Conservation (phyloP, 2,888 invertebrate genomes). For the Pollenia griseotomentosa region DNA sequence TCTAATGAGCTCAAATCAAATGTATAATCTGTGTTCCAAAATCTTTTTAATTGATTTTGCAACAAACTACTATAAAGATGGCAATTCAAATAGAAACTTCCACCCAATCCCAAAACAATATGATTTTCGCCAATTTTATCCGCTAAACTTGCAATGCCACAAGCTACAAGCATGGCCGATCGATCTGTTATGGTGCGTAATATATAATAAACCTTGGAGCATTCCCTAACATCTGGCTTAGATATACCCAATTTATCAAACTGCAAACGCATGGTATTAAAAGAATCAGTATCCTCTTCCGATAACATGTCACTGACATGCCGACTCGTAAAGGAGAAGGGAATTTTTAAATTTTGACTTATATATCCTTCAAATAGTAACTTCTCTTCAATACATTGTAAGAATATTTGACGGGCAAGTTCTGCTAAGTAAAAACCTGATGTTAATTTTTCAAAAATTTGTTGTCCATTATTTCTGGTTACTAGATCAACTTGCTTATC, state of each 20-base stretch:
- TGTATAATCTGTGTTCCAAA: background rate
- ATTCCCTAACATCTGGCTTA: constrained; percentile 92
- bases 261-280: constrained; percentile 90
- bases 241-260: constrained; percentile 88
- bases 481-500: constrained; percentile 89
- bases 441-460: constrained; percentile 97
- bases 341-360: constrained; percentile 60
- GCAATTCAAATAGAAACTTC: constrained; percentile 33
- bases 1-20: constrained; percentile 36
- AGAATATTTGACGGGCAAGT: constrained; percentile 92
- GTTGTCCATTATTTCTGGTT: constrained; percentile 91
- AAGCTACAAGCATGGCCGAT: constrained; percentile 96
- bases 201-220: constrained; percentile 94
- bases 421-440: constrained; percentile 99
- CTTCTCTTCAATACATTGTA: constrained; percentile 90
- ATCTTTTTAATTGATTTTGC: background rate
- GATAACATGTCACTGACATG: constrained; percentile 98
- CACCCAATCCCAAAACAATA: constrained; percentile 88
- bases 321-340: constrained; percentile 92
- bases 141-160: constrained; percentile 92
- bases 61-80: background rate
- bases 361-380: constrained; percentile 77
- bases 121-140: constrained; percentile 93
- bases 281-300: constrained; percentile 88
- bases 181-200: constrained; percentile 95